phyloP scores from a whole-genome alignment of 2,888 invertebrate species.

The Drosophila greeni region DNA sequence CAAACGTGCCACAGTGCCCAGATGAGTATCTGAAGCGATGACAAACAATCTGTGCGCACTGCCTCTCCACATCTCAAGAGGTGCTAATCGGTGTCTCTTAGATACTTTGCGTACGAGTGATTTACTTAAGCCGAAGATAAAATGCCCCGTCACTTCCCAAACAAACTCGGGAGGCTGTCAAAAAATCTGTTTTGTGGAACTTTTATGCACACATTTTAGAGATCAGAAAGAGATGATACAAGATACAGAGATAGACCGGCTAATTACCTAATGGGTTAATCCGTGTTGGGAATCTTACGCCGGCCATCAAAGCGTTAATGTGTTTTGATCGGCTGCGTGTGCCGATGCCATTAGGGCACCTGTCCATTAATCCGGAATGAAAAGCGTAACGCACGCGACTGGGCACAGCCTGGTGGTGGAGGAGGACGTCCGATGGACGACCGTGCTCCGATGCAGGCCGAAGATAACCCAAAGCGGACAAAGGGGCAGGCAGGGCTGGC shows the following conservation, averaged over 20 bases:
- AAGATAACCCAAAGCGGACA: slow-evolving; percentile 18
- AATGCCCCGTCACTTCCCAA: slow-evolving; percentile 14
- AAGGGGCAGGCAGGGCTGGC: background rate
- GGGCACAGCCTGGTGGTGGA: background rate
- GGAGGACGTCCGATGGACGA: background rate
- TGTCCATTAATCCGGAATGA: slow-evolving; percentile 2
- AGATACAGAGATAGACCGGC: slow-evolving; percentile 4
- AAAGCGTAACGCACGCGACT: slow-evolving; percentile 26
- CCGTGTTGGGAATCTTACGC: slow-evolving; percentile 14
- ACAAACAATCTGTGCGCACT: background rate
- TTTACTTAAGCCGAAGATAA: slow-evolving; percentile 10
- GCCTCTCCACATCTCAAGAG: slow-evolving; percentile 2
- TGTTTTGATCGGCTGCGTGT: slow-evolving; percentile 22
- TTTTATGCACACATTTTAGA: slow-evolving; percentile 2
- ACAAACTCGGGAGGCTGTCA: background rate
- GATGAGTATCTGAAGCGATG: slow-evolving; percentile 13
- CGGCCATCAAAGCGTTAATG: slow-evolving; percentile 10
- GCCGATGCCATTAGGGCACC: slow-evolving; percentile 22
- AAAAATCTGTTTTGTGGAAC: background rate
- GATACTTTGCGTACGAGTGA: slow-evolving; percentile 3
- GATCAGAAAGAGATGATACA: slow-evolving; percentile 9
- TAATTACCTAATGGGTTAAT: slow-evolving; percentile 33
- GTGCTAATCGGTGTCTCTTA: slow-evolving; percentile 21
- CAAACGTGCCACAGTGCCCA: slow-evolving; percentile 10
- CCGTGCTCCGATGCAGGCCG: slow-evolving; percentile 11